Base-by-base conservation (phyloP, 1,140 invertebrate species). In the Meteorus sp. region DNA sequence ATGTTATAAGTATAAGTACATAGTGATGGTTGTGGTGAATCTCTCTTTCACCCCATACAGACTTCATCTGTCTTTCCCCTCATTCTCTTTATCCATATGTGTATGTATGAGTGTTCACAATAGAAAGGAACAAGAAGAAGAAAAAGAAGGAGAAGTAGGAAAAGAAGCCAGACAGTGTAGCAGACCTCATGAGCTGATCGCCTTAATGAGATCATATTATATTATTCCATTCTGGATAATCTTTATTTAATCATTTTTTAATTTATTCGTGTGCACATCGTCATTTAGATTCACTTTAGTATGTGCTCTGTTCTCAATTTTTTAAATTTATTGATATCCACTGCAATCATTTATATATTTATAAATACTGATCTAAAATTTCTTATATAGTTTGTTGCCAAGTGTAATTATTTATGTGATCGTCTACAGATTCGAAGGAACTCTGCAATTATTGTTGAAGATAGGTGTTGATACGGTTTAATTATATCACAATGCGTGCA, bases 121-220 rank as follows among this genome's bases (percentile, higher is more conserved):
- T 15, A 17, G 47, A 39, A 23, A 44, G n/a, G n/a, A n/a, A n/a
- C n/a, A n/a, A n/a, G n/a, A n/a, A n/a, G n/a, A n/a, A n/a, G n/a
- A n/a, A n/a, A n/a, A n/a, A n/a, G n/a, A n/a, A n/a, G n/a, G n/a
- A n/a, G n/a, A n/a, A n/a, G n/a, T n/a, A n/a, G n/a, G n/a, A 48
- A 29, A 73, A 72, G 76, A 78, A 78, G 75, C 75, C 76, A 77
- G 76, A 78, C 75, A 75, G 74, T 66, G 70, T 68, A n/a, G 71
- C 71, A 72, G 68, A 64, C 72, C 68, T 64, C 70, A 65, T 60
- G 66, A 60, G 74, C 74, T 78, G 76, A 77, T 78, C 76, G 75
- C 64, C 70, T 70, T 77, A 78, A 78, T 71, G 73, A 78, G 76
- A 78, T 78, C 75, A 78, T 75, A 72, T 76, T 76, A 66, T 75